A percentile compares a stretch with the other conserved stretches of the same genome.
phyloP scores from a whole-genome alignment of 1,140 invertebrate species.

The Trichonephila clavipes region DNA sequence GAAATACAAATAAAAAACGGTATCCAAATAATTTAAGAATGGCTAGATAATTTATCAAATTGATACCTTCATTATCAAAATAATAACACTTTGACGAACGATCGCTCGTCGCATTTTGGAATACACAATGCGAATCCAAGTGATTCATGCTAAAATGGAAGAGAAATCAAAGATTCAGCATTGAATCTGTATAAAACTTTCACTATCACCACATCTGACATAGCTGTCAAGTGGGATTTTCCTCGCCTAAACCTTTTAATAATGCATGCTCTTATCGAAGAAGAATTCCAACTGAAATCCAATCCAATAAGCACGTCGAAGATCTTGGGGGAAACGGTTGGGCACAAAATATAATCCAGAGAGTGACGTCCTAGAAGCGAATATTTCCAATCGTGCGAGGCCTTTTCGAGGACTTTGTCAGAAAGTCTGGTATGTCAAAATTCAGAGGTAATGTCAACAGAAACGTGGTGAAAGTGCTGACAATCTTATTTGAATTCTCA shows the following conservation, averaged over 20 bases:
- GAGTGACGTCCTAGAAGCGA: not conserved
- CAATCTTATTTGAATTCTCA: conserved; percentile 7
- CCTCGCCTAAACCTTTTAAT: not conserved
- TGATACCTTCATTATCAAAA: too few relatives aligned
- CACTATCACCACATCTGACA: not conserved
- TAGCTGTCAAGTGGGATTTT: conserved; percentile 1
- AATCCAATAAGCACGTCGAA: conserved; percentile 4
- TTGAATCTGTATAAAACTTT: not conserved
- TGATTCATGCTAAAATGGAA: too few relatives aligned
- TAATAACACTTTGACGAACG: too few relatives aligned
- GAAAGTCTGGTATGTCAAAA: not conserved
- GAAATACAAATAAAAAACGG: too few relatives aligned
- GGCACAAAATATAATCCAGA: conserved; percentile 2
- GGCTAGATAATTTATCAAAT: too few relatives aligned
- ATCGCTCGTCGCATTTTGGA: too few relatives aligned
- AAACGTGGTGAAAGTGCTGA: not conserved
- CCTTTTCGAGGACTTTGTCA: not conserved
- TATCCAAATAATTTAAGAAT: too few relatives aligned
- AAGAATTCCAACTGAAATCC: not conserved
- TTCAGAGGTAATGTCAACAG: not conserved
- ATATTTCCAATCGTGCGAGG: not conserved
- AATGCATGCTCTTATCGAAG: conserved; percentile 5
- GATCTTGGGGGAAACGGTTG: not conserved
- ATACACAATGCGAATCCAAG: too few relatives aligned
- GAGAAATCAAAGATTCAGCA: too few relatives aligned